These are phyloP conservation scores for Chionomys nivalis DNA, from an alignment of 2,113 vertebrate genomes.

Conservation along the genomic window DNA sequence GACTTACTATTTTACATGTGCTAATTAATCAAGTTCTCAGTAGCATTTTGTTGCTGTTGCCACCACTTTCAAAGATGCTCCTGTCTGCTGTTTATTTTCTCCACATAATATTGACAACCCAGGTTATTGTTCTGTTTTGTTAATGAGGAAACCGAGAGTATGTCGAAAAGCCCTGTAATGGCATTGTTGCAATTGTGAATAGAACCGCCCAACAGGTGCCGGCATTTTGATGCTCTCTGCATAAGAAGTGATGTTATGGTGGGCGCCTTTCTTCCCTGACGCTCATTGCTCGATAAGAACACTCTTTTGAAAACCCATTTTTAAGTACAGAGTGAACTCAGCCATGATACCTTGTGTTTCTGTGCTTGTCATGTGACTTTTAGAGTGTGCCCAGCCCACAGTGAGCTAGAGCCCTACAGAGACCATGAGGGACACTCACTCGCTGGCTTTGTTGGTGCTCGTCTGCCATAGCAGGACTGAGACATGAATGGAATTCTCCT, in stretches of 20 bases:
- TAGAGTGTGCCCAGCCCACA: neutral
- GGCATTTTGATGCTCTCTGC: neutral
- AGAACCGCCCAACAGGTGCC: neutral
- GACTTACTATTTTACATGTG: slow-evolving; percentile 27
- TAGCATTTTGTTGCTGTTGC: neutral
- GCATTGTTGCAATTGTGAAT: neutral
- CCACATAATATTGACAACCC: neutral
- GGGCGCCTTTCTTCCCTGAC: neutral
- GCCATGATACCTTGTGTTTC: neutral
- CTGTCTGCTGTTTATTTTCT: neutral
- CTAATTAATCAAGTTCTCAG: neutral
- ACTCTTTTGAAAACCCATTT: neutral
- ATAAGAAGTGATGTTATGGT: neutral
- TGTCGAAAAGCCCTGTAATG: neutral
- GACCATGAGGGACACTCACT: neutral
- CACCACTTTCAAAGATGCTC: neutral
- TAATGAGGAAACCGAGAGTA: neutral
- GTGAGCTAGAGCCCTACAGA: neutral
- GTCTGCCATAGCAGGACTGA: neutral
- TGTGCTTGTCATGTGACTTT: neutral
- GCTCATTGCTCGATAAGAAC: neutral
- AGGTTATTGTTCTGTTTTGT: neutral
- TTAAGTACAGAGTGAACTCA: slow-evolving; percentile 41
- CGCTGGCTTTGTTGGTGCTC: neutral
- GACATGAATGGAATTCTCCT: neutral